phyloP scores from a whole-genome alignment of 2,113 vertebrate species.

The Coryphaenoides rupestris region DNA sequence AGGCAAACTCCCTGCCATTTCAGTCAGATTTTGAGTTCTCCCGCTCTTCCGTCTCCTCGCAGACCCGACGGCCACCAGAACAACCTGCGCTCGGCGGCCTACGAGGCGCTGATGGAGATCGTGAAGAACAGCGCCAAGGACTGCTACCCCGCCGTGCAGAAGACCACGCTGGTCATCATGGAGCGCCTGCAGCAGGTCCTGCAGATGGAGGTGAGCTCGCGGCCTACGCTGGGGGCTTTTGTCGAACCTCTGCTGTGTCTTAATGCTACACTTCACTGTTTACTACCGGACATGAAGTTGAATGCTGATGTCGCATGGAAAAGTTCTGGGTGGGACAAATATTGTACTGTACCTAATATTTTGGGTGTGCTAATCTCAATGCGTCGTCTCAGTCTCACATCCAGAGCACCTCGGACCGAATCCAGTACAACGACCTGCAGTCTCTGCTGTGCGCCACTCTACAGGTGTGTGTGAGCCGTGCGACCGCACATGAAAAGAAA shows the following conservation, averaged over 20 bases:
- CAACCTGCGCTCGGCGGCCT: conserved; percentile 93
- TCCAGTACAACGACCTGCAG: conserved; percentile 98
- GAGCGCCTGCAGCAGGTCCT: conserved; percentile 96
- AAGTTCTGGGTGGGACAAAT: too few relatives aligned
- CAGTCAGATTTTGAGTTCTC: background rate
- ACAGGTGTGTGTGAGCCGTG: conserved; percentile 77
- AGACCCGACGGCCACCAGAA: conserved; percentile 98
- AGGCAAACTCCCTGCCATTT: too few relatives aligned
- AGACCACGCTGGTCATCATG: conserved; percentile 98
- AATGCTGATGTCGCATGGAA: too few relatives aligned
- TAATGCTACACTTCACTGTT: too few relatives aligned
- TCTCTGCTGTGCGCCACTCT: conserved; percentile 95
- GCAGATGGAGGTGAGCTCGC: conserved; percentile 90
- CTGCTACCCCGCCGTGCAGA: conserved; percentile 97
- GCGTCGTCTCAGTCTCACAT: conserved; percentile 85
- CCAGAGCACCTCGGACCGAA: conserved; percentile 96
- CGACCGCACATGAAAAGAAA: background rate
- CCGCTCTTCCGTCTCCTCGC: background rate
- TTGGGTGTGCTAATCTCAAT: too few relatives aligned
- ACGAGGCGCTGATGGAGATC: conserved; percentile 98
- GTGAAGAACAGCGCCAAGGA: conserved; percentile 99
- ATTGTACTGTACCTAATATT: too few relatives aligned
- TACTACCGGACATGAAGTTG: too few relatives aligned
- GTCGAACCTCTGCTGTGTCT: background rate
- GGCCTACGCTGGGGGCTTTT: background rate